phyloP scores from a whole-genome alignment of 2,113 vertebrate species.

The Calyptommatus sinebrachiatus region DNA sequence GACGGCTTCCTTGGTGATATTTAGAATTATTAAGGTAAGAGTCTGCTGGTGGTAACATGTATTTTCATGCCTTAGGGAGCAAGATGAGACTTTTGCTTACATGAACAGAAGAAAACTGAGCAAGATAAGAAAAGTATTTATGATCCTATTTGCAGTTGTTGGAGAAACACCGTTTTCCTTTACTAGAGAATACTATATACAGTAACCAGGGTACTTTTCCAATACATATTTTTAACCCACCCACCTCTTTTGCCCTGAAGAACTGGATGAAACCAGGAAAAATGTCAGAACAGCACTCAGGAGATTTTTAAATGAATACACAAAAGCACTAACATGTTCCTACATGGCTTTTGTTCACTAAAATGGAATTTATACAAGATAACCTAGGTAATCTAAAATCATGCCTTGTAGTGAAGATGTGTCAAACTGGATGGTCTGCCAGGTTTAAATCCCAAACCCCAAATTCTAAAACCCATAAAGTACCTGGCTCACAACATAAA shows the following conservation, averaged over 20 bases:
- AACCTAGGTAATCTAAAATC: neutral
- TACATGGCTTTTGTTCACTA: neutral
- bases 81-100: slow-evolving; percentile 13
- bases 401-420: too few relatives aligned
- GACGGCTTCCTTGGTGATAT: neutral
- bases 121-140: slow-evolving; percentile 2
- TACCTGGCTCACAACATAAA: slow-evolving; percentile 12
- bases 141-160: neutral
- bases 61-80: neutral
- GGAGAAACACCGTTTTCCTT: neutral
- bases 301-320: neutral
- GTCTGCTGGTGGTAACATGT: neutral
- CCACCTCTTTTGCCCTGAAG: neutral
- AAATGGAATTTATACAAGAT: neutral
- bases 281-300: neutral
- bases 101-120: neutral
- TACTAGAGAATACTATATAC: neutral
- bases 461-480: too few relatives aligned
- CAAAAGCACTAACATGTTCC: neutral
- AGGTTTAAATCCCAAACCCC: too few relatives aligned
- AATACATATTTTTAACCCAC: too few relatives aligned
- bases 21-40: too few relatives aligned
- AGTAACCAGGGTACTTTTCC: neutral
- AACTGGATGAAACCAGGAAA: neutral
- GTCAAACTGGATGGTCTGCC: too few relatives aligned